These are phyloP conservation scores for Platycercus adscitus DNA, from an alignment of 2,113 vertebrate genomes.

Conservation along the genomic window DNA sequence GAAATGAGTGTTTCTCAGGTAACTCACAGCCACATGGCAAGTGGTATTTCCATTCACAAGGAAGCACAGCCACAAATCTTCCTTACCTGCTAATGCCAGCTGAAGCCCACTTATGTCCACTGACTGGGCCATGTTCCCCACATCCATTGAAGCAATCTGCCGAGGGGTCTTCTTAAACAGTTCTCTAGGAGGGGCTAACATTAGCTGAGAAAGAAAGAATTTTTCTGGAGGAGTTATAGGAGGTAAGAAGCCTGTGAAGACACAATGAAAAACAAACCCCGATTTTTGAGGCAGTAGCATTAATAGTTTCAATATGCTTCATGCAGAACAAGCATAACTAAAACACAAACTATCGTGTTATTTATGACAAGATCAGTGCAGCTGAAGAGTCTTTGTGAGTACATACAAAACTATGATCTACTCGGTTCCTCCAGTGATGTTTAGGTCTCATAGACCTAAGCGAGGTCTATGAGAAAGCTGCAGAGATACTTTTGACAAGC, in stretches of 20 bases:
- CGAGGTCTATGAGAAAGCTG: background rate
- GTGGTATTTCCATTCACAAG: background rate
- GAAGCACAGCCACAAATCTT: background rate
- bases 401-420: background rate
- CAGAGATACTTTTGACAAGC: background rate
- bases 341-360: fast-evolving
- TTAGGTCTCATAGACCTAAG: too few species aligned
- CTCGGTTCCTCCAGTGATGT: background rate
- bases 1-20: background rate
- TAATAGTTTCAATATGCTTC: background rate
- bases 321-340: fast-evolving
- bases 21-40: background rate
- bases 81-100: constrained; percentile 89
- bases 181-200: constrained; percentile 95
- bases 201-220: constrained; percentile 97
- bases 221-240: constrained; percentile 97
- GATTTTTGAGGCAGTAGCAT: background rate
- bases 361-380: background rate
- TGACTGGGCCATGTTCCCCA: constrained; percentile 88
- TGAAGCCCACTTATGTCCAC: constrained; percentile 98
- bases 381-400: background rate
- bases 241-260: constrained; percentile 89
- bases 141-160: constrained; percentile 94
- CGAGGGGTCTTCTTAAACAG: constrained; percentile 98
- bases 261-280: background rate